Evolutionary conservation across 2,888 invertebrate genomes (phyloP), one percentile per base, ranked within the genome.

Genomic region (Ferdinandea cuprea): DNA sequence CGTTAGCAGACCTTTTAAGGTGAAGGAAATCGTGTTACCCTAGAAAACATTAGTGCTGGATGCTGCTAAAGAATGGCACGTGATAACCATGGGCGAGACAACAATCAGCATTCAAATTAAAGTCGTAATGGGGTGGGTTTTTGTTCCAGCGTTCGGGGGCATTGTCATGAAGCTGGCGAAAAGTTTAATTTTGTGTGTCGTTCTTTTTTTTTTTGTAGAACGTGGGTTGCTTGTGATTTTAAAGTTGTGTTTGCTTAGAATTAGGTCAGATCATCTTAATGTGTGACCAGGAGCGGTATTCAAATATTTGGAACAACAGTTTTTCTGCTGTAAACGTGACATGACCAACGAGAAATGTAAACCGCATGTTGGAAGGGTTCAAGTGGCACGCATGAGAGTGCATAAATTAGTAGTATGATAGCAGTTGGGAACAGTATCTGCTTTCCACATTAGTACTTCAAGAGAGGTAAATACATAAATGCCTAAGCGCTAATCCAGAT

Each of bases 61-160:
- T 17, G 15, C 5, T 56, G 54, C 40, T 46, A 48, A 54, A 32
- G 46, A 68, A 17, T 50, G 69, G 76, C 76, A 81, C 76, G 81
- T 81, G 81, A 81, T 81, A 65, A 71, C 65, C 77, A 56, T 76
- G 63, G 56, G 46, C 61, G 72, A 78, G 83, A 83, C 78, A 78
- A 77, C 83, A 83, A 83, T 78, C 83, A 83, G 61, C 83, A 78
- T 78, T 83, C 83, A 83, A 83, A 83, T 83, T 83, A 78, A 59
- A 83, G 54, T 66, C 65, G 46, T 71, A 71, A 77, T 81, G 77
- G 65, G 32, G 59, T 30, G 46, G 77, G 56, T 58, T n/a, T n/a
- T n/a, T 35, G 74, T 19, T 37, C 40, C 28, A 37, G 58, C n/a
- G 54, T 66, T 17, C 25, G 35, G 35, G 15, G 19, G 21, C 71